Percentiles rank a stretch among this genome's conserved stretches.
phyloP scores from a whole-genome alignment of 2,797 vertebrate species.

The Oophaga sylvatica region DNA sequence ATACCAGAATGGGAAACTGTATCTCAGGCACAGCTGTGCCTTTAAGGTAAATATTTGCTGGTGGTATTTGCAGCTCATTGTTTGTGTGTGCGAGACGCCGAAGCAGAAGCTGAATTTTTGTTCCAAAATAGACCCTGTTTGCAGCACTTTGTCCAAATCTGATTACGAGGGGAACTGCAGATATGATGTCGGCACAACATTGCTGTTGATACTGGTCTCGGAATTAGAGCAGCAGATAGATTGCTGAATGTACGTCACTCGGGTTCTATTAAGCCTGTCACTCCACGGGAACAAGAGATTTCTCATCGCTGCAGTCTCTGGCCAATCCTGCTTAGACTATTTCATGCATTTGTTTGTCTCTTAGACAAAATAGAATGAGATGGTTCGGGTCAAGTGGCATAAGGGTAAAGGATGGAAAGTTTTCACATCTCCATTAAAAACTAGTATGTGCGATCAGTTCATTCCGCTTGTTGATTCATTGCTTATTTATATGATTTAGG shows the following conservation, averaged over 20 bases:
- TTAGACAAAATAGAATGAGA: constrained; percentile 68
- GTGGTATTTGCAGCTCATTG: neutral
- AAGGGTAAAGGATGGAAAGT: constrained; percentile 14
- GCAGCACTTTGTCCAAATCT: fast-evolving
- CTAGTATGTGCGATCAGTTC: neutral
- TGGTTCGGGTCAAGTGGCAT: constrained; percentile 21
- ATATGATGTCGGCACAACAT: constrained; percentile 59
- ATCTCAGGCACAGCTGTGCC: neutral
- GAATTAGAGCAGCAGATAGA: constrained; percentile 53
- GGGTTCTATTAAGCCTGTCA: neutral
- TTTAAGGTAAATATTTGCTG: constrained; percentile 27
- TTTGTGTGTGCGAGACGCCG: constrained; percentile 21
- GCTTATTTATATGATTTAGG: neutral
- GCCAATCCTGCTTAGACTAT: constrained; percentile 23
- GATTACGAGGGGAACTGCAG: constrained; percentile 49
- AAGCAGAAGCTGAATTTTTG: constrained; percentile 33
- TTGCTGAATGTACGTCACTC: constrained; percentile 64
- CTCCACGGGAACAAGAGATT: constrained; percentile 12
- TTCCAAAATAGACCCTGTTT: constrained; percentile 60
- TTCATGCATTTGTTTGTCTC: constrained; percentile 56
- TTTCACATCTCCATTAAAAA: constrained; percentile 15
- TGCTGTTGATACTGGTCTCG: constrained; percentile 57
- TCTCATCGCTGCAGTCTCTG: constrained; percentile 51
- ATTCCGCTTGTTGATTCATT: neutral
- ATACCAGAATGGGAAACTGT: neutral